Conservation (phyloP, 53 echinoderm and acorn worm species). For the Astropecten irregularis region DNA sequence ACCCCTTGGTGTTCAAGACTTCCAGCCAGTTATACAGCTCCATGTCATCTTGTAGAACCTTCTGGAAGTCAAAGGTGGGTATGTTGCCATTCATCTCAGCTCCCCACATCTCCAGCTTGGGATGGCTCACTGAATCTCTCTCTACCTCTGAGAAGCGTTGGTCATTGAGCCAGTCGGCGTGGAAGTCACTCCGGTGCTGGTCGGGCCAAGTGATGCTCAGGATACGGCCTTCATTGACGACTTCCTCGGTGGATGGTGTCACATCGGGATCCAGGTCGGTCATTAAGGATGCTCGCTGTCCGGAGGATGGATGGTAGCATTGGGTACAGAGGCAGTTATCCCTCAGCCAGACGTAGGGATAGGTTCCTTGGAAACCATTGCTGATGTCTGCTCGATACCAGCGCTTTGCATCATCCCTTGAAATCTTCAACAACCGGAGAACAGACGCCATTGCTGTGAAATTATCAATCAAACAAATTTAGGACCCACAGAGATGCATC, state of each 20-base stretch:
- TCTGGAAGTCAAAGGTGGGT: conserved; percentile 50
- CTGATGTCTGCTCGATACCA: neutral
- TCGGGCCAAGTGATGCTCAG: no score
- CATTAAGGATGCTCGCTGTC: conserved; percentile 12
- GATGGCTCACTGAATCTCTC: conserved; percentile 20
- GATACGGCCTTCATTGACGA: conserved; percentile 29
- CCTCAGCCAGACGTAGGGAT: conserved; percentile 83
- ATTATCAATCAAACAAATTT: no score
- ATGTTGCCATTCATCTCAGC: conserved; percentile 34
- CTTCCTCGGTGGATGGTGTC: conserved; percentile 1
- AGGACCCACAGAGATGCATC: no score
- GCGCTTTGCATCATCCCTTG: no score
- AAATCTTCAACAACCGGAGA: no score
- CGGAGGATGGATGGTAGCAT: conserved; percentile 62
- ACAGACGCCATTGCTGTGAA: no score
- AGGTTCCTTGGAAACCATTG: conserved; percentile 19
- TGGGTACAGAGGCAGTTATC: no score
- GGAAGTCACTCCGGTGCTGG: conserved; percentile 27
- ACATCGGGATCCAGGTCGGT: conserved; percentile 55
- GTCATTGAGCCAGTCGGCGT: conserved; percentile 8
- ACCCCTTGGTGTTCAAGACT: no score
- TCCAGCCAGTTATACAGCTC: no score
- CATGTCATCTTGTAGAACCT: conserved; percentile 46
- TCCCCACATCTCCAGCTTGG: conserved; percentile 28
- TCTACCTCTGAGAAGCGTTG: neutral